phyloP scores from a whole-genome alignment of 2,888 invertebrate species.

The Crematogaster levior region DNA sequence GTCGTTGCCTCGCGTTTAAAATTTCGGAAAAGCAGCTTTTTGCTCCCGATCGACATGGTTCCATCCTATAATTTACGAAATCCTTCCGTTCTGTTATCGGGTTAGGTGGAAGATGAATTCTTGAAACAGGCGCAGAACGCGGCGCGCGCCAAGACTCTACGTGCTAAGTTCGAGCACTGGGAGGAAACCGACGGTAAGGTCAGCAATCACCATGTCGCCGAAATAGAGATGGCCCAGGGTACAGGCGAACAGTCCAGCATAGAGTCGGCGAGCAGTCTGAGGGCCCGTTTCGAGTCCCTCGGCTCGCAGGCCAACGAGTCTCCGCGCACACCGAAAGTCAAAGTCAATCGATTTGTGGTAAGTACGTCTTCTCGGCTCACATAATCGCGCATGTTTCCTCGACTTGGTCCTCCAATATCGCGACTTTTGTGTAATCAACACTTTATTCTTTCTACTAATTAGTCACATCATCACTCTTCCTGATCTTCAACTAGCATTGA shows the following conservation, averaged over 20 bases:
- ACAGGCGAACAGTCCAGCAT: slow-evolving; percentile 91
- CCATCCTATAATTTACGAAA: neutral
- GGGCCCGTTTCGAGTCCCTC: slow-evolving; percentile 95
- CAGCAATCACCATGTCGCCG: slow-evolving; percentile 82
- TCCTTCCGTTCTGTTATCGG: neutral
- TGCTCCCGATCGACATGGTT: neutral
- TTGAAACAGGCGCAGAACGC: slow-evolving; percentile 92
- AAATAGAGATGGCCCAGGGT: slow-evolving; percentile 86
- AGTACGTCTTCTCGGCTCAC: slow-evolving; percentile 85
- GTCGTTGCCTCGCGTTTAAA: neutral
- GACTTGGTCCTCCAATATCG: neutral
- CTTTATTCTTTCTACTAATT: neutral
- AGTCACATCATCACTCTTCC: neutral
- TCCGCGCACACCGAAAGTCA: slow-evolving; percentile 87
- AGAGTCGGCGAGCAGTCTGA: slow-evolving; percentile 94
- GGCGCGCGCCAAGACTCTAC: slow-evolving; percentile 93
- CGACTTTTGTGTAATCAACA: neutral
- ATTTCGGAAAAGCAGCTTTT: slow-evolving; percentile 9
- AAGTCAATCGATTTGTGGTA: slow-evolving; percentile 97
- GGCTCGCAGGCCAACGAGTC: slow-evolving; percentile 87
- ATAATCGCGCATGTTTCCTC: neutral
- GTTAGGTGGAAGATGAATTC: slow-evolving; percentile 89
- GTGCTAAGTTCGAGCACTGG: slow-evolving; percentile 96
- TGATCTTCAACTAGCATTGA: slow-evolving; percentile 1
- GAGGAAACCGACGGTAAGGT: slow-evolving; percentile 88